Evolutionary conservation across 2,113 vertebrate species (phyloP).

Genomic region (Pavo muticus): DNA sequence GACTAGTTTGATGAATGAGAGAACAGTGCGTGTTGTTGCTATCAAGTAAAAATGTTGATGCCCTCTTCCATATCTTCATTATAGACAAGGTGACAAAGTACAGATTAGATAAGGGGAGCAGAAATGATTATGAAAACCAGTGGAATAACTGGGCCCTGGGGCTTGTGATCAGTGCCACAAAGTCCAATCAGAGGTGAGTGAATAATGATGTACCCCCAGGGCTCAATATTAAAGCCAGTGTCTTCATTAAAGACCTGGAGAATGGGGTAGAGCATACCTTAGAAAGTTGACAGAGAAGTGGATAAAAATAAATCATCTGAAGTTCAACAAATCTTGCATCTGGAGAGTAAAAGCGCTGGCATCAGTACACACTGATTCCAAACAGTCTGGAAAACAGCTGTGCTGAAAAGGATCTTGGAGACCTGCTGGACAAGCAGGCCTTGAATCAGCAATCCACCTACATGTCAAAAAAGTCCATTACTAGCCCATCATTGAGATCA

Average conservation of each 20-base stretch:
- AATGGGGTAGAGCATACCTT: background rate
- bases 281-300: background rate
- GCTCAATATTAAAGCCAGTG: background rate
- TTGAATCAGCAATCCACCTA: background rate
- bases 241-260: background rate
- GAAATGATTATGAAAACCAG: background rate
- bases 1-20: background rate
- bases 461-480: background rate
- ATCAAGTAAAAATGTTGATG: background rate
- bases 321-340: background rate
- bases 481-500: background rate
- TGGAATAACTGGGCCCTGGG: background rate
- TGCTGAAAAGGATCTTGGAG: background rate
- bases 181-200: accelerated
- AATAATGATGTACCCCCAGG: background rate
- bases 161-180: background rate
- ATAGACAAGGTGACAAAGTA: background rate
- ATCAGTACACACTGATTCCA: background rate
- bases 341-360: background rate
- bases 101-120: background rate
- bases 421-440: background rate
- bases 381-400: background rate
- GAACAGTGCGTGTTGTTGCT: background rate
- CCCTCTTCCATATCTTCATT: background rate
- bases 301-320: background rate